Percentiles rank a stretch among this genome's conserved stretches.
These are phyloP conservation scores for Heteromyza rotundicornis DNA, from an alignment of 2,888 invertebrate species.

Conservation along the genomic window DNA sequence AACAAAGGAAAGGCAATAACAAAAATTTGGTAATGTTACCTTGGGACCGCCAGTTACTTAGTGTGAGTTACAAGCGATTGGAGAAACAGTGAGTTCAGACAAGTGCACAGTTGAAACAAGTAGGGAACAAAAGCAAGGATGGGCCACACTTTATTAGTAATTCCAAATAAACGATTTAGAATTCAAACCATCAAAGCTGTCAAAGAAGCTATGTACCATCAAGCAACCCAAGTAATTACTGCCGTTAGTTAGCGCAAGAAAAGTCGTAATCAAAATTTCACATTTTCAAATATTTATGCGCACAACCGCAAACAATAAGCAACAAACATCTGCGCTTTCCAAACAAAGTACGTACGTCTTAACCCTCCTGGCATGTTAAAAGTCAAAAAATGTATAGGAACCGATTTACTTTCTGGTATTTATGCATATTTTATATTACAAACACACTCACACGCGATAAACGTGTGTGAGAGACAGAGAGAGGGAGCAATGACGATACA, in stretches of 20 bases:
- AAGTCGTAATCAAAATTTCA: not conserved
- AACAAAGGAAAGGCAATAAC: too few relatives aligned
- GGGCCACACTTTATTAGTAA: too few relatives aligned
- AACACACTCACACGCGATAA: not conserved
- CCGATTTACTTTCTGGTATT: slow-evolving; percentile 5
- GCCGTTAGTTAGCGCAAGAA: not conserved
- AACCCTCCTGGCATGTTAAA: not conserved
- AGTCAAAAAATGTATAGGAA: not conserved
- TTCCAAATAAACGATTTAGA: too few relatives aligned
- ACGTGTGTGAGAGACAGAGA: too few relatives aligned
- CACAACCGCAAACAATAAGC: slow-evolving; percentile 16
- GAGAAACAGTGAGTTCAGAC: too few relatives aligned
- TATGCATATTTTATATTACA: not conserved
- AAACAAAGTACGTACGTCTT: not conserved
- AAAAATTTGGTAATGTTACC: too few relatives aligned
- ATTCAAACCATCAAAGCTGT: too few relatives aligned
- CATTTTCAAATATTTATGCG: not conserved
- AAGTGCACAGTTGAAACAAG: too few relatives aligned
- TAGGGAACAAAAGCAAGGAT: too few relatives aligned
- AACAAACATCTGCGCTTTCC: not conserved
- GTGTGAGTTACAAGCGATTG: too few relatives aligned
- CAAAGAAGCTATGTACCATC: not conserved
- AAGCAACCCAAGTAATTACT: not conserved
- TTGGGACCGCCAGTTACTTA: too few relatives aligned
- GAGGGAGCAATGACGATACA: too few relatives aligned